A percentile compares a stretch with the other conserved stretches of the same genome.
These are phyloP conservation scores for Halocaridina rubra DNA, from an alignment of 2,888 invertebrate species.

Conservation along the genomic window DNA sequence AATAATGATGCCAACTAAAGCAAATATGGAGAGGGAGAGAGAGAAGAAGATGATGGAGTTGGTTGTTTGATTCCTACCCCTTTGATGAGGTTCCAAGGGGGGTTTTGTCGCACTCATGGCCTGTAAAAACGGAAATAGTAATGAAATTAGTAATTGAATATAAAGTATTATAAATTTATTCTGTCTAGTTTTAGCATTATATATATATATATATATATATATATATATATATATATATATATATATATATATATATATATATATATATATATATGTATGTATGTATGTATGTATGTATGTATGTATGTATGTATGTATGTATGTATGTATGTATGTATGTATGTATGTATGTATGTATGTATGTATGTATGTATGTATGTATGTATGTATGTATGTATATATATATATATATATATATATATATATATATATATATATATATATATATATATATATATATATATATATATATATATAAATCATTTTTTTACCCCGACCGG, in stretches of 20 bases:
- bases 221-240: neutral
- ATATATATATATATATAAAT: neutral
- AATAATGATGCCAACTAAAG: conserved; percentile 48
- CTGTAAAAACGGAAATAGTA: neutral
- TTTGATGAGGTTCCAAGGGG: neutral
- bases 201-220: neutral
- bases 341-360: neutral
- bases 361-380: neutral
- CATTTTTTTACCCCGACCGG: too few relatives aligned
- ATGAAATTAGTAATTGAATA: too few relatives aligned
- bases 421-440: neutral
- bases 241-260: neutral
- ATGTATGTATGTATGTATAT: neutral
- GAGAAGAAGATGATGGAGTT: conserved; percentile 56
- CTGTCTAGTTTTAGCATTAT: neutral
- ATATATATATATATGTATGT: neutral
- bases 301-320: neutral
- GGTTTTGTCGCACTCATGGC: neutral
- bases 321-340: neutral
- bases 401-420: neutral
- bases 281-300: neutral
- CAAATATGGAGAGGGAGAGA: conserved; percentile 57
- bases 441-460: neutral
- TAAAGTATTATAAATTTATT: too few relatives aligned
- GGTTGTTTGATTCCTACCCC: conserved; percentile 21